Base-by-base conservation (phyloP, 2,797 vertebrate genomes). In the Malurus leucopterus region DNA sequence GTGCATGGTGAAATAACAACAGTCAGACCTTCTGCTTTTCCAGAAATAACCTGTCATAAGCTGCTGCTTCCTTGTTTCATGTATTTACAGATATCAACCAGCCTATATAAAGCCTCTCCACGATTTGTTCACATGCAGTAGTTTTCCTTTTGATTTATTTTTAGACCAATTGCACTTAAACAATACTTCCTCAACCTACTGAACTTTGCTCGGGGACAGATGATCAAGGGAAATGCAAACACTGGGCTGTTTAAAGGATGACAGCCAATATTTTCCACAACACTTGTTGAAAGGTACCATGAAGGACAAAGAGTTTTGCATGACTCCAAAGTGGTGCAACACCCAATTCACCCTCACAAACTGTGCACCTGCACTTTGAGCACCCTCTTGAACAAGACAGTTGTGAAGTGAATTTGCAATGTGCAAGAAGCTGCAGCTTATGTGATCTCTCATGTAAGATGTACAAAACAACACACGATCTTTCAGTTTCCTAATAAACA, bases 11-110 rank as follows among this genome's bases (percentile, higher is more conserved):
- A 62, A 91, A 95, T 6, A 74, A 64, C 17, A 85, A 53, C 40
- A 94, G 61, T 61, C 74, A 92, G 87, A 74, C 59, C 57, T 95
- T 95, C 93, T 2, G 49, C 79, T 89, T 74, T 95, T 95, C 93
- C 92, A 94, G 74, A 96, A 96, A 94, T 95, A 95, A 87, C 91
- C 86, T 78, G 87, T 91, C 91, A 91, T 68, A 91, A 78, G 85
- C 75, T 62, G 20, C 44, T 82, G 49, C 92, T 97, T 97, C 96
- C 96, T 94, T 90, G 71, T 96, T 96, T 92, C 30, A 83, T 23
- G 36, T 85, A 88, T 95, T 95, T 89, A 72, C 75, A 92, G 89
- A 92, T 54, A 84, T 44, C 91, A 93, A 59, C 8, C 29, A 84
- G 38, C 23, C 93, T 92, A 93, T 94, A 95, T 91, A 95, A 69